Conservation (phyloP, 2,888 invertebrate species). For the Macrophya alboannulata region DNA sequence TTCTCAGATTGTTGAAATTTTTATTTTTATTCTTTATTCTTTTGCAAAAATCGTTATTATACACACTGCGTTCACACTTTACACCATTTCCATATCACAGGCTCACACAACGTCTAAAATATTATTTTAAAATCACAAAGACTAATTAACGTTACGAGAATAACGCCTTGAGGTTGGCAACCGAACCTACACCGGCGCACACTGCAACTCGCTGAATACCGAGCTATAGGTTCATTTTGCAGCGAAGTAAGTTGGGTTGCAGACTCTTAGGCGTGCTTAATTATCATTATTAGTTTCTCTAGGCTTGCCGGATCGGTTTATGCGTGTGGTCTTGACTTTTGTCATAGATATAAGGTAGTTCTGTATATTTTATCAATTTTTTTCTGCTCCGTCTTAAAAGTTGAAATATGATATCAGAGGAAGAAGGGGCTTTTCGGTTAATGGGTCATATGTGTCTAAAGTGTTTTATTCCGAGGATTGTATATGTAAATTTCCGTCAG, state of each 20-base stretch:
- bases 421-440: background rate
- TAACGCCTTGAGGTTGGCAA: slow-evolving; percentile 13
- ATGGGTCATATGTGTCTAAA: background rate
- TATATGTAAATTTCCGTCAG: background rate
- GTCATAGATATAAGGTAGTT: no score
- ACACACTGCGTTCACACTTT: background rate
- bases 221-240: background rate
- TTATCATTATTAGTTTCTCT: no score
- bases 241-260: background rate
- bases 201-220: background rate
- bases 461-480: background rate
- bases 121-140: background rate
- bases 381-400: background rate
- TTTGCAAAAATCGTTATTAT: background rate
- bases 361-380: background rate
- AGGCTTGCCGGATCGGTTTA: background rate
- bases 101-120: background rate
- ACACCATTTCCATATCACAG: background rate
- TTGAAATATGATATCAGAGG: background rate
- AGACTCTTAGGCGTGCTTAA: slow-evolving; percentile 11
- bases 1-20: background rate
- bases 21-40: background rate
- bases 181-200: background rate
- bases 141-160: background rate
- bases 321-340: slow-evolving; percentile 17